Evolutionary conservation across 2,888 invertebrate genomes (phyloP), one percentile per base, ranked within the genome.

Genomic region (Cryptocephalus moraei): DNA sequence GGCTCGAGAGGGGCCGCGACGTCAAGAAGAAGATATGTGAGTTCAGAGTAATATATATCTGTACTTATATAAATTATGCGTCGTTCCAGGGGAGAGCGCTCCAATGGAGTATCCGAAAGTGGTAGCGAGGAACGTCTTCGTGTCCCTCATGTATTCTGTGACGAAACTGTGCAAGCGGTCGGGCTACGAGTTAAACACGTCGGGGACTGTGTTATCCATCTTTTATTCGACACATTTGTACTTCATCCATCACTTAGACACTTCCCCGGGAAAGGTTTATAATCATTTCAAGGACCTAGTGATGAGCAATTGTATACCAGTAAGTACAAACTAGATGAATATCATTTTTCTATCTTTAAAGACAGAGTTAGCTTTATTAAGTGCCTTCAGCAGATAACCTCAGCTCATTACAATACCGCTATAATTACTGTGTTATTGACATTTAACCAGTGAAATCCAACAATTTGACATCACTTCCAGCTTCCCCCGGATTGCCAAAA

Each of bases 201-300:
- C 57, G 33, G 67, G 65, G 33, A 58, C 66, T 1, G 43, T 68
- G n/a, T 54, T 70, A 31, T 66, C 68, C 1, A 64, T 66, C 42
- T 67, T 68, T 50, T 69, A 67, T 54, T 50, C 66, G 46, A 66
- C 69, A 0, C 70, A 71, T 47, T 46, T 59, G 33, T 66, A 62
- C 50, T 65, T 70, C 46, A 63, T 62, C 6, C 62, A 61, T 47
- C 55, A 60, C 12, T 54, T 61, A 43, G 52, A 63, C 33, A 55
- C 61, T 14, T 58, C 63, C 9, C 59, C 68, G 4, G 68, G 69
- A 52, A 68, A 68, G 55, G 48, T 65, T 4, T 70, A 66, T 47
- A 49, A 53, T 1, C 68, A 63, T 52, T 71, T 70, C 51, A 69
- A 67, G 55, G 63, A 67, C 44, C 55, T 66, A 11, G 53, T 66